Conservation (phyloP, 2,113 vertebrate genomes). For the Tetrao urogallus region DNA sequence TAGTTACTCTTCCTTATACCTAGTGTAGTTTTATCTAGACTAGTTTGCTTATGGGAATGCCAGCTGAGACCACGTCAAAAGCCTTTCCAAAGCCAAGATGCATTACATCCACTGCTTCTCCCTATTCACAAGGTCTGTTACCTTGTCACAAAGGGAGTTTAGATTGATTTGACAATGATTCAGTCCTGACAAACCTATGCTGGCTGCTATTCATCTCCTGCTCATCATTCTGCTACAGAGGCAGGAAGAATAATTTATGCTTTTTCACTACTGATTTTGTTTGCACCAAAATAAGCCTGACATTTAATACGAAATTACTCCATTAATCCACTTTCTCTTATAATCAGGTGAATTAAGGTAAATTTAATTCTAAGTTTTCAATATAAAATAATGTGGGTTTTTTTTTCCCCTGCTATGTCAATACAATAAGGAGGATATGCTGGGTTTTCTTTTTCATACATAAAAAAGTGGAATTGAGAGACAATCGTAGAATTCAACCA, state of each 20-base stretch:
- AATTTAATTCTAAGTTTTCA: not conserved
- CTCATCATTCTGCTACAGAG: not conserved
- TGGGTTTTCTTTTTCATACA: not conserved
- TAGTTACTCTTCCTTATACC: not conserved
- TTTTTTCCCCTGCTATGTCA: not conserved
- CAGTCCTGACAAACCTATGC: slow-evolving; percentile 12
- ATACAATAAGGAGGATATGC: not conserved
- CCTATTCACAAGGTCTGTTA: not conserved
- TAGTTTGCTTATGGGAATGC: not conserved
- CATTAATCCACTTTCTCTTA: not conserved
- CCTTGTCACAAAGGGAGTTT: slow-evolving; percentile 1
- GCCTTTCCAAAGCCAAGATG: not conserved
- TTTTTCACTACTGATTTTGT: not conserved
- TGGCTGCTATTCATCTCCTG: slow-evolving; percentile 14
- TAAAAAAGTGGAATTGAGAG: not conserved
- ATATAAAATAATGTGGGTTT: not conserved
- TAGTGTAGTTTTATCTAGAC: not conserved
- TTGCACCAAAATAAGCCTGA: not conserved
- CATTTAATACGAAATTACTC: not conserved
- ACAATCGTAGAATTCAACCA: not conserved
- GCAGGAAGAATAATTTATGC: not conserved
- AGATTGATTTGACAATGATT: not conserved
- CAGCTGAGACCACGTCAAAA: not conserved
- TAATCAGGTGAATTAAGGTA: not conserved
- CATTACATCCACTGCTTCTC: not conserved